phyloP scores from a whole-genome alignment of 2,888 invertebrate species.

The Volucella inanis region DNA sequence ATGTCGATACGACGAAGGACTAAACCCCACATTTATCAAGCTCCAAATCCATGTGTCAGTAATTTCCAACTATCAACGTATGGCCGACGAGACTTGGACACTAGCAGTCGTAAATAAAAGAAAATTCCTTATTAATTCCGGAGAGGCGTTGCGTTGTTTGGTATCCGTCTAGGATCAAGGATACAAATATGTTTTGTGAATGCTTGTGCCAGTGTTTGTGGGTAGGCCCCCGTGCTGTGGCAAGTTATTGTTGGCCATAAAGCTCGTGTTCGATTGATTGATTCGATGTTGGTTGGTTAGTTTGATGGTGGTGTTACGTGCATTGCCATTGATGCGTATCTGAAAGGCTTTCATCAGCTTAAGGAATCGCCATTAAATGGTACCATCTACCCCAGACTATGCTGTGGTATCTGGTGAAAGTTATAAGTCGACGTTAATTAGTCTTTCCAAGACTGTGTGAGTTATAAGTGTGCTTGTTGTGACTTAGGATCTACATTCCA shows the following conservation, averaged over 20 bases:
- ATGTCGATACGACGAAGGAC: constrained; percentile 18
- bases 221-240: constrained; percentile 5
- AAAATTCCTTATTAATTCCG: constrained; percentile 69
- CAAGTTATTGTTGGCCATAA: constrained; percentile 58
- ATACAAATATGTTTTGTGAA: too few relatives aligned
- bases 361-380: constrained; percentile 60
- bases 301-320: neutral
- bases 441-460: constrained; percentile 26
- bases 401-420: constrained; percentile 26
- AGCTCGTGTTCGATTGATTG: constrained; percentile 68
- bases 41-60: constrained; percentile 69
- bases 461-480: neutral
- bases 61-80: constrained; percentile 51
- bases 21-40: constrained; percentile 60
- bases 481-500: too few relatives aligned
- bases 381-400: neutral
- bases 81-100: constrained; percentile 46
- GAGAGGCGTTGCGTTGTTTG: constrained; percentile 22
- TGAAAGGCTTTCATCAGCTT: constrained; percentile 64
- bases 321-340: constrained; percentile 41
- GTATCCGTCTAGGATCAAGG: neutral
- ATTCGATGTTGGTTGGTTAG: constrained; percentile 26
- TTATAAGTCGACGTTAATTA: constrained; percentile 65
- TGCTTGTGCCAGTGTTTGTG: too few relatives aligned
- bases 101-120: constrained; percentile 58